Base-by-base conservation (phyloP, 1,140 invertebrate species). In the Penaeus japonicus region DNA sequence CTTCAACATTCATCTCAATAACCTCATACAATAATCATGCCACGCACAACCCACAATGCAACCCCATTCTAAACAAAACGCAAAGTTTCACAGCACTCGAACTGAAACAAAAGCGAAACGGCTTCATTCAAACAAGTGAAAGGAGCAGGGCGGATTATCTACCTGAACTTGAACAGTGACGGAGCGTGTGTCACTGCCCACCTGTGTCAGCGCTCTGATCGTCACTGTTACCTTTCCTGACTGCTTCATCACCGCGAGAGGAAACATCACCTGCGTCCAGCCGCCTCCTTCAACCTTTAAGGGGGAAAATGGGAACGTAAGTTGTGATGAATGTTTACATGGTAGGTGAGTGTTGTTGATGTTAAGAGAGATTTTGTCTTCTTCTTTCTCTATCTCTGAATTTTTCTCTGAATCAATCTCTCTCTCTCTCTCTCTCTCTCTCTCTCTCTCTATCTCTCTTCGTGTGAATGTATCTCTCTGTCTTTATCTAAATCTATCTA, bases 131-230 rank as follows among this genome's bases (percentile, higher is more conserved):
- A 30, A n/a, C 7, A 24, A n/a, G 53, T 20, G 0, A 1, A n/a
- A 55, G 0, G 12, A 53, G 2, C 59, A 59, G 4, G 10, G 47
- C 10, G 0, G 20, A 65, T 2, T 4, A 84, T 75, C 55, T n/a
- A 86, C 83, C 70, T 78, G 70, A 53, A 89, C 87, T 39, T 84
- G 79, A 17, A 91, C 73, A n/a, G 18, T 89, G 47, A 90, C 65
- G 1, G 53, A 62, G 27, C 81, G 62, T 0, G 80, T 85, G 79
- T 84, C 70, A 7, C 62, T 84, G 47, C 62, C 89, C 35, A 95
- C 92, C 91, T 94, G 94, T 10, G 94, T 93, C 39, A 92, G 92
- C 0, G 93, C 94, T 62, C 91, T 92, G 24, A 95, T 92, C 27
- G 91, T 93, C 18, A 95, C 92, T 32, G 92, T 92, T 30, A 95